Evolutionary conservation across 2,888 invertebrate species (phyloP).

Genomic region (Eledona agricola): DNA sequence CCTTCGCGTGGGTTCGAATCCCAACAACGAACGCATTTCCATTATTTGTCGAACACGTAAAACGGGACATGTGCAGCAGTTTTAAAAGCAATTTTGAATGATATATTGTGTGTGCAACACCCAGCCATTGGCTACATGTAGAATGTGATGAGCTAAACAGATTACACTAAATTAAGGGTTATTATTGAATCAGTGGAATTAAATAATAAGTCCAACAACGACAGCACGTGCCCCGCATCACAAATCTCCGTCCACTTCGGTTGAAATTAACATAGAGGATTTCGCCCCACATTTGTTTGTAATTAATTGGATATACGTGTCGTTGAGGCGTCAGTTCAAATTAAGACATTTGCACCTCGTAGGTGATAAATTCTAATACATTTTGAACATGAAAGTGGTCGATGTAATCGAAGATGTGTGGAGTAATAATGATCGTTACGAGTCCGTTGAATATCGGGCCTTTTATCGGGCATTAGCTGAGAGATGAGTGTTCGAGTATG

Average conservation of each 20-base stretch:
- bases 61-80: conserved; percentile 23
- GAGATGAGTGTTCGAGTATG: conserved; percentile 14
- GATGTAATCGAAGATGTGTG: too few relatives aligned
- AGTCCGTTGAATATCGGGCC: too few relatives aligned
- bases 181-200: conserved; percentile 49
- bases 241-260: conserved; percentile 26
- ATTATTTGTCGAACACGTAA: conserved; percentile 28
- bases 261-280: conserved; percentile 29
- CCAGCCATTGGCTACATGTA: conserved; percentile 27
- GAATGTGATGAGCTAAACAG: conserved; percentile 41
- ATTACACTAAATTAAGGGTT: conserved; percentile 43
- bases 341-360: too few relatives aligned
- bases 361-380: too few relatives aligned
- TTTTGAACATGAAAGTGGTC: too few relatives aligned
- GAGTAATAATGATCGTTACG: too few relatives aligned
- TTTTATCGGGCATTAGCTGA: conserved; percentile 1
- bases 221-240: conserved; percentile 41
- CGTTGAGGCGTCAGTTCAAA: too few relatives aligned
- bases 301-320: conserved; percentile 20
- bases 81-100: conserved; percentile 32
- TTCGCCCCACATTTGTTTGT: conserved; percentile 20
- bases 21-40: conserved; percentile 16
- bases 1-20: too few relatives aligned
- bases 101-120: conserved; percentile 18
- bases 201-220: conserved; percentile 47